Conservation (phyloP, 2,888 invertebrate species). For the Agonum fuliginosum region DNA sequence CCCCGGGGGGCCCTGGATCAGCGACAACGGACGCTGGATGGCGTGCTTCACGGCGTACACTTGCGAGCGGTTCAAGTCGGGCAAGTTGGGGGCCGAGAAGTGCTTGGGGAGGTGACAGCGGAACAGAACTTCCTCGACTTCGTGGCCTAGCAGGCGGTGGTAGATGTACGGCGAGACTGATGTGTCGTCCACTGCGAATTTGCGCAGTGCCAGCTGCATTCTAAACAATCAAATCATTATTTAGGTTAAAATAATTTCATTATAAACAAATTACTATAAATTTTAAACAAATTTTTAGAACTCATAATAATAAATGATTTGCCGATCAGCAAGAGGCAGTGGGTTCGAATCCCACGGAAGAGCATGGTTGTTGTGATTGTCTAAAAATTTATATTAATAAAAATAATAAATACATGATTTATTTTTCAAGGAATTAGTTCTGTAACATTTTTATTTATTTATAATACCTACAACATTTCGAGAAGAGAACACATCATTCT, state of each 20-base stretch:
- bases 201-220: conserved; percentile 95
- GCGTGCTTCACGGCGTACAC: conserved; percentile 99
- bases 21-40: conserved; percentile 93
- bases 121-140: conserved; percentile 94
- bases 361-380: too few species aligned
- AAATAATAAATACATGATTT: too few species aligned
- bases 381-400: too few species aligned
- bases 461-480: too few species aligned
- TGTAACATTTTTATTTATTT: too few species aligned
- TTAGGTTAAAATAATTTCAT: conserved; percentile 63
- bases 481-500: too few species aligned
- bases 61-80: conserved; percentile 98
- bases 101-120: conserved; percentile 95
- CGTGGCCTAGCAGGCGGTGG: conserved; percentile 95
- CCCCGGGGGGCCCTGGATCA: conserved; percentile 98
- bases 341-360: too few species aligned
- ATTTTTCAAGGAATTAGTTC: too few species aligned
- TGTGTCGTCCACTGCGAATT: conserved; percentile 96
- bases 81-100: conserved; percentile 97
- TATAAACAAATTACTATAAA: too few species aligned
- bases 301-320: too few species aligned
- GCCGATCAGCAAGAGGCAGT: too few species aligned
- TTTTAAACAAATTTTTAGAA: too few species aligned
- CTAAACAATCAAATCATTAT: conserved; percentile 73
- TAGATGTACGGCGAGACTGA: conserved; percentile 99